These are phyloP conservation scores for Cercopithecus diana DNA, from an alignment of 2,797 vertebrate species.

Conservation along the genomic window DNA sequence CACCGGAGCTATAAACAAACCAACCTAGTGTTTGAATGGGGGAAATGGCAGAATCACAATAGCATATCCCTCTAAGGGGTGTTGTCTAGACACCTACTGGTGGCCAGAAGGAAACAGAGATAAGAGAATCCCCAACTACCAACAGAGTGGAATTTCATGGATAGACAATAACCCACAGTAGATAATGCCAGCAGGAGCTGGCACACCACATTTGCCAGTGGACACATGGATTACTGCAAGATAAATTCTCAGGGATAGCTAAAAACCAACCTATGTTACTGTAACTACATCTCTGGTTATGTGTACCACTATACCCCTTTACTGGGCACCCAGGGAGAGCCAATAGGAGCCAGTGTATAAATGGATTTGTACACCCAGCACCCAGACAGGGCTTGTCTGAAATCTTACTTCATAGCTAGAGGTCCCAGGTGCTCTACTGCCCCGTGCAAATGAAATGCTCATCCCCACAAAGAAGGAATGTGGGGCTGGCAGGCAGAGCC, in stretches of 20 bases:
- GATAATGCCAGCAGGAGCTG: not conserved
- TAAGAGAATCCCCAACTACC: not conserved
- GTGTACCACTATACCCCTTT: not conserved
- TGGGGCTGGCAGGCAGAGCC: not conserved
- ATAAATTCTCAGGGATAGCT: not conserved
- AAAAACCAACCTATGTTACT: not conserved
- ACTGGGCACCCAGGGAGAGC: not conserved
- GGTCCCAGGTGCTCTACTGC: not conserved
- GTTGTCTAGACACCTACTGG: not conserved
- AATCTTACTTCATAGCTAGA: not conserved
- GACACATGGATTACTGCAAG: not conserved
- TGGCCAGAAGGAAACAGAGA: not conserved
- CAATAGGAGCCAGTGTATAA: not conserved
- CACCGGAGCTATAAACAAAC: not conserved
- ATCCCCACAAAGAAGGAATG: not conserved
- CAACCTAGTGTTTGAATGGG: not conserved
- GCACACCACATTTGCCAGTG: not conserved
- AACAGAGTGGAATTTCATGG: not conserved
- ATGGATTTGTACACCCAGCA: not conserved
- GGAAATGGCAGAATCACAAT: not conserved
- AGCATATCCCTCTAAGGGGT: not conserved
- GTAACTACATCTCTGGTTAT: not conserved
- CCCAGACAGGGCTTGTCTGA: not conserved
- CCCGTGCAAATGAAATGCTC: not conserved
- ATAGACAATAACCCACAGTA: not conserved